A percentile compares a stretch with the other conserved stretches of the same genome.
phyloP scores from a whole-genome alignment of 2,113 vertebrate species.

The Lampris megalopsis region DNA sequence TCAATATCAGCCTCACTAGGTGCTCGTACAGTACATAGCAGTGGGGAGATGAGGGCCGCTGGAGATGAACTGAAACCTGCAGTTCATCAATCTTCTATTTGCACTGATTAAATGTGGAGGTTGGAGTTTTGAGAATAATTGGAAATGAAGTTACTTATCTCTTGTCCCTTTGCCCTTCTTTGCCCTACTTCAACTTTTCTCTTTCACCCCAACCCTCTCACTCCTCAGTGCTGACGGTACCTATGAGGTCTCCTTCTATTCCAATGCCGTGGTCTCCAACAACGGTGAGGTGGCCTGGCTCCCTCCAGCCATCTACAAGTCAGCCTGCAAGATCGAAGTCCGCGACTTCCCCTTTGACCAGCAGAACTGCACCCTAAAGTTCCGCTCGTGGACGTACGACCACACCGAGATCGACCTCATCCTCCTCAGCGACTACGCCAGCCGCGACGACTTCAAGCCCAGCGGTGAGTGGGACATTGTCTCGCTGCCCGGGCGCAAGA shows the following conservation, averaged over 20 bases:
- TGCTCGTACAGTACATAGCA: too few species aligned
- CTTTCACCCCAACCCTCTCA: background rate
- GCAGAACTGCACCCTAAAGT: constrained; percentile 87
- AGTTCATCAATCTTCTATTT: too few species aligned
- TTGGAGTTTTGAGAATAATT: background rate
- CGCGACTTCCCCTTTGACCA: constrained; percentile 87
- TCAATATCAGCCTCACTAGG: too few species aligned
- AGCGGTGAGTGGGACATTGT: constrained; percentile 87
- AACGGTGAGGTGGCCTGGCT: constrained; percentile 85
- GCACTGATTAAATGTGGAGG: background rate
- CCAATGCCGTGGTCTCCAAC: constrained; percentile 82
- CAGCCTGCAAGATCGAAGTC: constrained; percentile 86
- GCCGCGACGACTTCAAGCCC: constrained; percentile 85
- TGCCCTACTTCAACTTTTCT: background rate
- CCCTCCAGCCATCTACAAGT: constrained; percentile 86
- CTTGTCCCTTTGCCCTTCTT: constrained; percentile 16
- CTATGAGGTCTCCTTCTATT: constrained; percentile 87
- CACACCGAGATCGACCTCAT: constrained; percentile 86
- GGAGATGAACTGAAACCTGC: too few species aligned
- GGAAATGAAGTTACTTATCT: too few species aligned
- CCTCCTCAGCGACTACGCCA: constrained; percentile 83
- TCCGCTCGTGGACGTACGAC: constrained; percentile 87
- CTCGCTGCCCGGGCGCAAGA: constrained; percentile 84
- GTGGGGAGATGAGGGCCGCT: too few species aligned
- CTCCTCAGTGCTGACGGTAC: constrained; percentile 82